These are phyloP conservation scores for Ernsta delagoae DNA, from an alignment of 2,888 invertebrate genomes.

Conservation along the genomic window DNA sequence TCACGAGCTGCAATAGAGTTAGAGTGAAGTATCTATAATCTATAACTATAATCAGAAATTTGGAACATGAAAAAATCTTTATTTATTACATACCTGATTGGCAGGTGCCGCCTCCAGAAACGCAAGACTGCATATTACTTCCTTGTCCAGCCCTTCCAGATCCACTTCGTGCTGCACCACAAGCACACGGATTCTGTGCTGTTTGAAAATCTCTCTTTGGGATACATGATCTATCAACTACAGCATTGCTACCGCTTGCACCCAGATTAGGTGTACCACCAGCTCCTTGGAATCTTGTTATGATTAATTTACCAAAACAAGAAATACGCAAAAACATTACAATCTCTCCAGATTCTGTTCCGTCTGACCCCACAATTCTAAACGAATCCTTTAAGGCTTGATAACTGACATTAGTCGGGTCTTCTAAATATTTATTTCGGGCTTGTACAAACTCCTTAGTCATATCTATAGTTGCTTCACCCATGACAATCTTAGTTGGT, in stretches of 20 bases:
- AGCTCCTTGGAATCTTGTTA: slow-evolving; percentile 86
- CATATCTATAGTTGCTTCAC: slow-evolving; percentile 84
- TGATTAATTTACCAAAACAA: slow-evolving; percentile 87
- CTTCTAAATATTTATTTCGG: slow-evolving; percentile 74
- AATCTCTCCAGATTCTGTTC: slow-evolving; percentile 83
- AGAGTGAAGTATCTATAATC: no score
- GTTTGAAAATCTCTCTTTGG: slow-evolving; percentile 64
- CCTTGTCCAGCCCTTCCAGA: slow-evolving; percentile 39
- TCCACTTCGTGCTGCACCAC: slow-evolving; percentile 58
- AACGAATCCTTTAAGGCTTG: slow-evolving; percentile 87
- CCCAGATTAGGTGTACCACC: slow-evolving; percentile 60
- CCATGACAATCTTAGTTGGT: slow-evolving; percentile 86
- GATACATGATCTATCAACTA: slow-evolving; percentile 69
- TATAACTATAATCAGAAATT: no score
- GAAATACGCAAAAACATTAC: slow-evolving; percentile 86
- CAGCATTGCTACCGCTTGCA: slow-evolving; percentile 48
- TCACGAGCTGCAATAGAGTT: slow-evolving; percentile 52
- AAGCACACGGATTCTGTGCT: slow-evolving; percentile 65
- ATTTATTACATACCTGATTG: slow-evolving; percentile 49
- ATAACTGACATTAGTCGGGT: slow-evolving; percentile 77
- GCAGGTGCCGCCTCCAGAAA: slow-evolving; percentile 52
- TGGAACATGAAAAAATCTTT: not conserved
- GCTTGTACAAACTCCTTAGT: slow-evolving; percentile 85
- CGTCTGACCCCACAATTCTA: slow-evolving; percentile 77
- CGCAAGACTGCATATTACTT: slow-evolving; percentile 42